These are phyloP conservation scores for Neofelis nebulosa DNA, from an alignment of 2,113 vertebrate species.

Conservation along the genomic window DNA sequence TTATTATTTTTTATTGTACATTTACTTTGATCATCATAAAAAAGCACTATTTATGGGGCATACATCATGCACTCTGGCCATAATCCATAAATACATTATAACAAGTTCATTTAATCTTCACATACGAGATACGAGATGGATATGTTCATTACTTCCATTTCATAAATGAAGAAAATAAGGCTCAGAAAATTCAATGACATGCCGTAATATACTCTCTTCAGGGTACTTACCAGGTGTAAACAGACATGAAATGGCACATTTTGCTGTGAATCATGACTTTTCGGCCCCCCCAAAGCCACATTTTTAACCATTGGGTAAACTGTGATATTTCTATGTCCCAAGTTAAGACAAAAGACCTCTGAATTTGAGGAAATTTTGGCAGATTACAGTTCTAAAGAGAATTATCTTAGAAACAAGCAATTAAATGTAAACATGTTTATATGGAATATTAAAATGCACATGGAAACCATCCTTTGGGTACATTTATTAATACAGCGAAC, in stretches of 20 bases:
- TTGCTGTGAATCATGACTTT: not conserved
- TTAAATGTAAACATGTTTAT: not conserved
- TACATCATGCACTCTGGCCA: not conserved
- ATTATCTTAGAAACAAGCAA: not conserved
- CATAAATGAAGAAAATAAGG: not conserved
- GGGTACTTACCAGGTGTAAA: not conserved
- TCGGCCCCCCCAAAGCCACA: not conserved
- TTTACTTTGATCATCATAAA: not conserved
- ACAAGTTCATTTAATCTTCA: not conserved
- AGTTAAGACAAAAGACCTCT: not conserved
- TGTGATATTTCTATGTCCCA: not conserved
- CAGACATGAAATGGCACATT: not conserved
- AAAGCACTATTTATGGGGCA: not conserved
- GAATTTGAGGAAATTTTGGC: not conserved
- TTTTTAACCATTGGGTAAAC: not conserved
- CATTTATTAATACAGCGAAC: not conserved
- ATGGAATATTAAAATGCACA: not conserved
- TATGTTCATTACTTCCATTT: not conserved
- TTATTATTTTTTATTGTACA: slow-evolving; percentile 11
- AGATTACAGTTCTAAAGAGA: not conserved
- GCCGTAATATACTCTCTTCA: not conserved
- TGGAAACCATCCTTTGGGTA: not conserved
- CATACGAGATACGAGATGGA: not conserved
- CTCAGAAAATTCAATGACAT: not conserved
- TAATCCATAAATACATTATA: not conserved